phyloP scores from a whole-genome alignment of 1,140 invertebrate genomes.

The Temnothorax longispinosus region DNA sequence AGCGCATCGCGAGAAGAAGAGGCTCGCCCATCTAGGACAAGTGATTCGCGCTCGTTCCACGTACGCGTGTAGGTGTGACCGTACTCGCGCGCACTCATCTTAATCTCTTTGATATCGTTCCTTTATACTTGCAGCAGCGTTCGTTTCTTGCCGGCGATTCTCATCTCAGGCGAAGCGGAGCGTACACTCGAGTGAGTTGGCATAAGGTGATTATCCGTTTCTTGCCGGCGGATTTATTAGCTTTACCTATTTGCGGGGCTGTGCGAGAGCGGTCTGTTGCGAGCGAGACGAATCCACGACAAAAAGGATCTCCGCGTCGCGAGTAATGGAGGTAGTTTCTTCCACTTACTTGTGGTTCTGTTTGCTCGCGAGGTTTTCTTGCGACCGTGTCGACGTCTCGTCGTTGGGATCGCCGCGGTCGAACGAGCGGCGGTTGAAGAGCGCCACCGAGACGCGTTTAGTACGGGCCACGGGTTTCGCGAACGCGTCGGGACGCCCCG shows the following conservation, averaged over 20 bases:
- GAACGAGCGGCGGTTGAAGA: constrained; percentile 29
- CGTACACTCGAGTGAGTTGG: constrained; percentile 33
- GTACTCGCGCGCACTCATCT: constrained; percentile 21
- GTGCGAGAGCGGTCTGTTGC: constrained; percentile 22
- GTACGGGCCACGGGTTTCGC: background rate
- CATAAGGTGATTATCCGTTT: constrained; percentile 66
- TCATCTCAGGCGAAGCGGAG: constrained; percentile 16
- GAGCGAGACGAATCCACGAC: constrained; percentile 35
- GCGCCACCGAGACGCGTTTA: constrained; percentile 33
- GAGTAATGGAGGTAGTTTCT: constrained; percentile 56
- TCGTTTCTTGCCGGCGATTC: constrained; percentile 25
- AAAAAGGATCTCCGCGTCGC: constrained; percentile 55
- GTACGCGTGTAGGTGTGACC: constrained; percentile 21
- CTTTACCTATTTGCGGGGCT: constrained; percentile 46
- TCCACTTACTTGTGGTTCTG: constrained; percentile 45
- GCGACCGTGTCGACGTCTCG: constrained; percentile 46
- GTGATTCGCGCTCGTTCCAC: constrained; percentile 20
- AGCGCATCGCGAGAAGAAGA: constrained; percentile 18
- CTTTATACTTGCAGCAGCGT: constrained; percentile 9
- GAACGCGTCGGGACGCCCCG: background rate
- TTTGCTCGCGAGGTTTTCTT: constrained; percentile 50
- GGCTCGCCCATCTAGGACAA: background rate
- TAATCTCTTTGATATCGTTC: constrained; percentile 53
- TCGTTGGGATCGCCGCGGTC: constrained; percentile 39
- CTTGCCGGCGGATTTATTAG: constrained; percentile 67